Conservation (phyloP, 2,113 vertebrate genomes). For the Channa argus region DNA sequence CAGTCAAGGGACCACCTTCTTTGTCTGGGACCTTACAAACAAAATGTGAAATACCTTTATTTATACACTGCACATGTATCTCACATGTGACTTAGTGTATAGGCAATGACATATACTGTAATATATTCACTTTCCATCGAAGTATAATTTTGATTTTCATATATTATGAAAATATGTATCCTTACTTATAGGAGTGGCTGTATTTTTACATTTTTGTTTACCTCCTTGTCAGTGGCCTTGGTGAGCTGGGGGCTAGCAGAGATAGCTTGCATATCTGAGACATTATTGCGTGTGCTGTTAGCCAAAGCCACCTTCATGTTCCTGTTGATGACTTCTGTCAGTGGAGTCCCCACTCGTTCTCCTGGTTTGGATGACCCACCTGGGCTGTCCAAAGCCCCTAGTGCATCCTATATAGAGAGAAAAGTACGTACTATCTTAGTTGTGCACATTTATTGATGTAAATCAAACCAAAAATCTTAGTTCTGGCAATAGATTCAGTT, state of each 20-base stretch:
- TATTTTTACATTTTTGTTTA: constrained; percentile 32
- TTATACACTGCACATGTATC: too few species aligned
- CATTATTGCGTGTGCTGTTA: constrained; percentile 84
- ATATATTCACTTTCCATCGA: too few species aligned
- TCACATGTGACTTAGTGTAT: too few species aligned
- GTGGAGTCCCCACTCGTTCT: constrained; percentile 86
- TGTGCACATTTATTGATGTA: neutral
- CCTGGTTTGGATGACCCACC: constrained; percentile 75
- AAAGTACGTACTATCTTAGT: neutral
- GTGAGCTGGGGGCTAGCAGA: constrained; percentile 89
- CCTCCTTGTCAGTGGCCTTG: constrained; percentile 64
- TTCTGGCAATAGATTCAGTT: neutral
- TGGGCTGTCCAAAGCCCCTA: constrained; percentile 91
- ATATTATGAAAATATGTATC: too few species aligned
- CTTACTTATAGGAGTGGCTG: too few species aligned
- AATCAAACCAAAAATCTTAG: neutral
- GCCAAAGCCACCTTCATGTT: constrained; percentile 91
- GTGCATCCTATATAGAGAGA: constrained; percentile 85
- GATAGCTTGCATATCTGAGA: constrained; percentile 72
- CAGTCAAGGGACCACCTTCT: constrained; percentile 79
- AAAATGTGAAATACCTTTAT: neutral
- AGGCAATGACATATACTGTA: too few species aligned
- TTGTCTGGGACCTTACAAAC: constrained; percentile 60
- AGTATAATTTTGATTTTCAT: too few species aligned
- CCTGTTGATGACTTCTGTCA: constrained; percentile 91